Evolutionary conservation across 2,797 vertebrate species (phyloP), one percentile per base, ranked within the genome.

Genomic region (Manis pentadactyla): DNA sequence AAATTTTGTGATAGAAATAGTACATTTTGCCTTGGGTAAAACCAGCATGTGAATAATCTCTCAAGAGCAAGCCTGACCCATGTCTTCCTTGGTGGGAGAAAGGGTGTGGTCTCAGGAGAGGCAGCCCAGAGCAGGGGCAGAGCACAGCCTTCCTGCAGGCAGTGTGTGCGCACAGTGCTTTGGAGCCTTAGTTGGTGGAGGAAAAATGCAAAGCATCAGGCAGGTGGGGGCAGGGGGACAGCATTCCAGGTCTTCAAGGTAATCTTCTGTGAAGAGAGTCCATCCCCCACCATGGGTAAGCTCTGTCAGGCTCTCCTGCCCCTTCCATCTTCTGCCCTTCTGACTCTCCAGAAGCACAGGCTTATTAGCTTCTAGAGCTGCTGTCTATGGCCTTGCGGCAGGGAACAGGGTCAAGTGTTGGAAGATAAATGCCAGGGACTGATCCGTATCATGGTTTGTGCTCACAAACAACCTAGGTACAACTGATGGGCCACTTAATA

Each of bases 1-100:
- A 82, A 29, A 31, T 87, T 93, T 95, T 92, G 46, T 91, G 55
- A 93, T 31, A 85, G 85, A 42, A 95, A 88, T 93, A 73, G 53
- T 92, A 39, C 82, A 11, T 51, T 95, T 95, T 27, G 19, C 49
- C 59, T 83, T 21, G n/a, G n/a, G 59, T 46, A n/a, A 97, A 61
- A 8, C 29, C 12, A 39, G 37, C 39, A n/a, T 53, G n/a, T 90
- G 81, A 29, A 34, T 37, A 4, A 31, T 91, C 31, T 57, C 51
- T 77, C 19, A 25, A 66, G 64, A 46, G 59, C 53, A 42, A 59
- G 29, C 66, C 69, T 57, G n/a, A 74, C 77, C 77, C 29, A 7
- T 6, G 8, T 68, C 59, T 95, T 15, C 29, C 25, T 9, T 5
- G 7, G n/a, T 8, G 4, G 37, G 42, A 71, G 27, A 31, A 68